Percentiles rank a stretch among this genome's conserved stretches.
Conservation (phyloP, 2,113 vertebrate species). For the Ptyas mucosa region DNA sequence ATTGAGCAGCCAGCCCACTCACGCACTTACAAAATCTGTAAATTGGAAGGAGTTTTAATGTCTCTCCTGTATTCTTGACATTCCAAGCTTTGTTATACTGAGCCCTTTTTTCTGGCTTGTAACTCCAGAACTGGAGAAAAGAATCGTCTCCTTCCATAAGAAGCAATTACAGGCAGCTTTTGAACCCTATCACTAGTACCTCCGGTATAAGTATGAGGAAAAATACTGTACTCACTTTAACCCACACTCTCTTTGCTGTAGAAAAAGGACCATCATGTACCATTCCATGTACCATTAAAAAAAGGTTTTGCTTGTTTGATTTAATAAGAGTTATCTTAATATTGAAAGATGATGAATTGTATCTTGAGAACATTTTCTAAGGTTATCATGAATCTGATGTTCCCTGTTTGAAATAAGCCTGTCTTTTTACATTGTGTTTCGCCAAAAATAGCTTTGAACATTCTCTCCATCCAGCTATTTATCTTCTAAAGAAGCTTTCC, state of each 20-base stretch:
- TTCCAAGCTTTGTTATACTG: not conserved
- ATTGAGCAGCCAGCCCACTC: not conserved
- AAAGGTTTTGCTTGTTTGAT: not conserved
- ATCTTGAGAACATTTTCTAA: not conserved
- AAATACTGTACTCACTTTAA: not conserved
- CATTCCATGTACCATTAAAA: not conserved
- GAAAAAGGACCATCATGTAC: not conserved
- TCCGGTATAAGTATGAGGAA: not conserved
- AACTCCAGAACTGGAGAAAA: not conserved
- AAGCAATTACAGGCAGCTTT: not conserved
- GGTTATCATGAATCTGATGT: not conserved
- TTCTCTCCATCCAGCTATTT: not conserved
- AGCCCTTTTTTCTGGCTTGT: not conserved
- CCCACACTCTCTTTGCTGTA: not conserved
- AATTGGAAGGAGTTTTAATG: not conserved
- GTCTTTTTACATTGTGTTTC: not conserved
- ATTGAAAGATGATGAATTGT: not conserved
- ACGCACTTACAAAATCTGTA: not conserved
- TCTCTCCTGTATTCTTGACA: not conserved
- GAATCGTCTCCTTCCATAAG: not conserved
- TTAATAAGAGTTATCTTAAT: slow-evolving; percentile 17
- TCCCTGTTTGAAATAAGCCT: not conserved
- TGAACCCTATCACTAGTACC: not conserved
- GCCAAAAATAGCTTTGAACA: not conserved
- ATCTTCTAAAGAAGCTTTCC: not conserved